phyloP scores from a whole-genome alignment of 2,797 vertebrate species.

The Rhabdomys pumilio region DNA sequence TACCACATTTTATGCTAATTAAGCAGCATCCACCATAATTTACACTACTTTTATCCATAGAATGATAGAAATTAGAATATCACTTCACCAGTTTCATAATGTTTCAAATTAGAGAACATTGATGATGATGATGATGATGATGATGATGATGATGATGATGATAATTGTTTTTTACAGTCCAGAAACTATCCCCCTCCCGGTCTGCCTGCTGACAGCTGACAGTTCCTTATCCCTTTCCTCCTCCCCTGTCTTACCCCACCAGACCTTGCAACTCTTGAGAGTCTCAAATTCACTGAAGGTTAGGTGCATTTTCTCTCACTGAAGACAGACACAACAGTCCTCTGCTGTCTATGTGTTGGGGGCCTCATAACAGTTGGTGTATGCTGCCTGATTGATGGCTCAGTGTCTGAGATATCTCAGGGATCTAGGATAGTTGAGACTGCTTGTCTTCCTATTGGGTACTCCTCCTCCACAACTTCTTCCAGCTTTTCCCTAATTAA shows the following conservation, averaged over 20 bases:
- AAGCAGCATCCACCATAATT: background rate
- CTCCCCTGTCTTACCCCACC: background rate
- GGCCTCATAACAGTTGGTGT: too few relatives aligned
- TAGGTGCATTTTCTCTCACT: background rate
- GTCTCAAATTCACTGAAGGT: background rate
- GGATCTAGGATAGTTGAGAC: too few relatives aligned
- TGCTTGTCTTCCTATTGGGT: too few relatives aligned
- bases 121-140: background rate
- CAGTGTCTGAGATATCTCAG: too few relatives aligned
- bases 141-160: too few relatives aligned
- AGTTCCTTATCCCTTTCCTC: background rate
- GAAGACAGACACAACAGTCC: too few relatives aligned
- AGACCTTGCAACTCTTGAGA: background rate
- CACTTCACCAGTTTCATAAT: conserved; percentile 49
- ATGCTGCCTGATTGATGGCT: too few relatives aligned
- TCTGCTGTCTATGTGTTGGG: too few relatives aligned
- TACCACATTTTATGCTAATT: conserved; percentile 30
- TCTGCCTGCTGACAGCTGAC: background rate
- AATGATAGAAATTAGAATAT: conserved; percentile 1
- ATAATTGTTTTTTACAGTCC: background rate
- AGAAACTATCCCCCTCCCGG: background rate
- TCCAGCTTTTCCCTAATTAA: too few relatives aligned
- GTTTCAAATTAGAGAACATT: conserved; percentile 50
- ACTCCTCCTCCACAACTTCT: too few relatives aligned
- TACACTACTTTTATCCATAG: conserved; percentile 26